Evolutionary conservation across 2,888 invertebrate genomes (phyloP).

Genomic region (Ichneumoninae sp.): DNA sequence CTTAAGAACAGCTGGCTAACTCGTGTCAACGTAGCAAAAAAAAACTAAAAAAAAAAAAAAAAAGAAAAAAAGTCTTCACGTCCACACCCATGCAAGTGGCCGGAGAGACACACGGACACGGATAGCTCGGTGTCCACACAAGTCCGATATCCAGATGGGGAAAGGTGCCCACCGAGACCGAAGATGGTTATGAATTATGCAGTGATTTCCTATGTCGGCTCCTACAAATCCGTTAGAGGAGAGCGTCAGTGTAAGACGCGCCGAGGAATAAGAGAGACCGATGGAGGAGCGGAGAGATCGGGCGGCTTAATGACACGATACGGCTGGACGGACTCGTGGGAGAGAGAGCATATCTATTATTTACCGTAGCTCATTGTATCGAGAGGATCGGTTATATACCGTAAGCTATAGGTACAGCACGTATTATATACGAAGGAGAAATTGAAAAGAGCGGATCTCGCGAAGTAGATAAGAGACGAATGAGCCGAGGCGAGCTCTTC

Average conservation of each 20-base stretch:
- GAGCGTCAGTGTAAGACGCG: constrained; percentile 16
- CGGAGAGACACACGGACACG: not conserved
- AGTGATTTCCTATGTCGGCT: constrained; percentile 55
- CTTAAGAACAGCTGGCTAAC: constrained; percentile 26
- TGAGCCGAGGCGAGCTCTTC: constrained; percentile 42
- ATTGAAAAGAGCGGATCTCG: constrained; percentile 67
- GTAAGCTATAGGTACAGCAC: constrained; percentile 3
- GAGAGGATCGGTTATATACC: constrained; percentile 63
- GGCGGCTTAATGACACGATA: constrained; percentile 70
- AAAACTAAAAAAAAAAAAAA: not conserved
- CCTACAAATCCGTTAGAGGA: constrained; percentile 25
- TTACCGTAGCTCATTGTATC: constrained; percentile 70
- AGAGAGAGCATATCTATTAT: constrained; percentile 70
- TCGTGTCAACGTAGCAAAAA: constrained; percentile 16
- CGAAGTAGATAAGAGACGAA: constrained; percentile 66
- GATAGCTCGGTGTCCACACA: constrained; percentile 6
- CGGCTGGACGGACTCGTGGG: constrained; percentile 67
- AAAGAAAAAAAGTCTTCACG: constrained; percentile 4
- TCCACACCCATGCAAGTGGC: constrained; percentile 12
- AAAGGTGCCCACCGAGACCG: constrained; percentile 44
- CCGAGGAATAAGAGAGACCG: constrained; percentile 18
- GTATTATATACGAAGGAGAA: constrained; percentile 55
- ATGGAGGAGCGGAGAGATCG: constrained; percentile 41
- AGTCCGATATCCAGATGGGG: constrained; percentile 50
- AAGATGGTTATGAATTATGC: constrained; percentile 63